phyloP scores from a whole-genome alignment of 1,140 invertebrate species.

The Drosophila cardini region DNA sequence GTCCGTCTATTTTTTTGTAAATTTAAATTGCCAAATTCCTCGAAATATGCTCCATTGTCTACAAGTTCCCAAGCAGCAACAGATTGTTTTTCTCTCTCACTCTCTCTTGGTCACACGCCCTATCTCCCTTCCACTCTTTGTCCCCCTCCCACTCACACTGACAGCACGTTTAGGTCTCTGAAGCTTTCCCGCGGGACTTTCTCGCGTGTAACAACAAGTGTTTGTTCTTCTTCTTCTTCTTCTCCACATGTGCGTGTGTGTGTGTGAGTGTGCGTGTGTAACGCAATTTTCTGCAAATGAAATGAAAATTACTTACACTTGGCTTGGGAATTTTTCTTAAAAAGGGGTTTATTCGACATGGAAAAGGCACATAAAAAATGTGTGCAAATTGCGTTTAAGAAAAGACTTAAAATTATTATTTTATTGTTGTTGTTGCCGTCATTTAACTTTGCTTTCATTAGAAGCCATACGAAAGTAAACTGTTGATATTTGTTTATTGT shows the following conservation, averaged over 20 bases:
- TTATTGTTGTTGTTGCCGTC: conserved; percentile 18
- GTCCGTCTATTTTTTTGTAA: neutral
- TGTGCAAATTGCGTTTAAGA: conserved; percentile 17
- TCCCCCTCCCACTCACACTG: neutral
- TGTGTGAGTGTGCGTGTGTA: conserved; percentile 9
- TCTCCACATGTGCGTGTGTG: conserved; percentile 5
- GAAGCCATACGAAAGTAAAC: conserved; percentile 6
- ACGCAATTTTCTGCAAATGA: conserved; percentile 59
- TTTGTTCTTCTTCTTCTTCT: conserved; percentile 42
- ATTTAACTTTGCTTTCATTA: conserved; percentile 18
- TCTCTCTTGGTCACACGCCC: neutral
- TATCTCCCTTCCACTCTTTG: no score
- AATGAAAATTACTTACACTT: conserved; percentile 64
- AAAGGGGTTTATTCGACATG: conserved; percentile 16
- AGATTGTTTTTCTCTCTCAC: neutral
- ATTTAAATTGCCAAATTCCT: neutral
- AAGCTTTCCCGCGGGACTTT: conserved; percentile 63
- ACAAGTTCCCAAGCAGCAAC: conserved; percentile 27
- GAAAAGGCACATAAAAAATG: conserved; percentile 14
- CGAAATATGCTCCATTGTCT: conserved; percentile 10
- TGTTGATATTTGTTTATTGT: conserved; percentile 23
- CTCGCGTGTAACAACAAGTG: conserved; percentile 63
- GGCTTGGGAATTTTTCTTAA: conserved; percentile 30
- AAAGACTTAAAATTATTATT: neutral
- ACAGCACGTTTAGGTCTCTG: conserved; percentile 50